Conservation (phyloP, 2,113 vertebrate species). For the Fulmarus glacialis region DNA sequence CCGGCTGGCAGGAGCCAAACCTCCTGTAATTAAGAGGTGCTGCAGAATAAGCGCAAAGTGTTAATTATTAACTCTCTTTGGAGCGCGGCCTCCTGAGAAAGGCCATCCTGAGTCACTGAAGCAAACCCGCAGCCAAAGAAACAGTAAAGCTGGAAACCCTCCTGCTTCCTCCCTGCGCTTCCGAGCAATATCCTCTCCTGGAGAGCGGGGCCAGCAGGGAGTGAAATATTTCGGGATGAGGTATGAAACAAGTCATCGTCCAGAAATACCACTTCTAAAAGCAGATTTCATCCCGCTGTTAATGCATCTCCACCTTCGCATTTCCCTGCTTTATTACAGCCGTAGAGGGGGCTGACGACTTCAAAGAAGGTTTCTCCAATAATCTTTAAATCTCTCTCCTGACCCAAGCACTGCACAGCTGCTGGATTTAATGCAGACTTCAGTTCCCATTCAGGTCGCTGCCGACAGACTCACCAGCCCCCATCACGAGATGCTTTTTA, state of each 20-base stretch:
- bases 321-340: not conserved
- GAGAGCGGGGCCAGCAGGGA: not conserved
- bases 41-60: not conserved
- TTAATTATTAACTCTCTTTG: slow-evolving; percentile 42
- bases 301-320: not conserved
- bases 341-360: not conserved
- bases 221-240: slow-evolving; percentile 8
- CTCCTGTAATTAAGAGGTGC: not conserved
- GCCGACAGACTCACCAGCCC: not conserved
- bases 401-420: not conserved
- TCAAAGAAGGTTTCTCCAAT: not conserved
- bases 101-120: not conserved
- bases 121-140: not conserved
- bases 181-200: slow-evolving; percentile 32
- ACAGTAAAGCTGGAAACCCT: not conserved
- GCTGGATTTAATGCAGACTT: not conserved
- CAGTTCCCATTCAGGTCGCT: not conserved
- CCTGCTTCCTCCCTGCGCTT: slow-evolving; percentile 17
- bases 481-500: not conserved
- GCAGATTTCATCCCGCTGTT: not conserved
- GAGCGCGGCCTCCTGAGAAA: not conserved
- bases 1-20: not conserved
- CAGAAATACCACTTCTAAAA: slow-evolving; percentile 52
- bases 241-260: not conserved
- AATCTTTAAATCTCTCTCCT: not conserved